Base-by-base conservation (phyloP, 2,797 vertebrate genomes). In the Sebastes miniatus region DNA sequence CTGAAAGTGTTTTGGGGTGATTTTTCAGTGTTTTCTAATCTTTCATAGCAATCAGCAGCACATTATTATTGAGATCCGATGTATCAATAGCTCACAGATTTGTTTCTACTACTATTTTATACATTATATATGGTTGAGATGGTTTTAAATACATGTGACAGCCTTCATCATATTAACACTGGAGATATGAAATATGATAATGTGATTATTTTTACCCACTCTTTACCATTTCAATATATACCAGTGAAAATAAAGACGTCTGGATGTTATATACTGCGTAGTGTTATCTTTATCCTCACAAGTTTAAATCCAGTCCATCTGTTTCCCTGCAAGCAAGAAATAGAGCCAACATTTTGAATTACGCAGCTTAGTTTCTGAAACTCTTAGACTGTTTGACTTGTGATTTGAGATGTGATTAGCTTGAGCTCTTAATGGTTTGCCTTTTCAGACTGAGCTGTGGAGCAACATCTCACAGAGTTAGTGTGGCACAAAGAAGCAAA, bases 11-110 rank as follows among this genome's bases (percentile, higher is more conserved):
- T 81, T 77, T 47, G 16, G 24, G 10, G 13, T 36, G 32, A 61
- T 77, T 79, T 79, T 85, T 62, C 34, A 27, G 61, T 52, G 20
- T 74, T 82, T 86, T 69, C 2, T 80, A 62, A 77, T 62, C 65
- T 68, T 13, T 6, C 16, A 11, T 18, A 32, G 43, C 4, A 20
- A 43, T 77, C 8, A 47, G n/a, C 69, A 65, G 8, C 11, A 52
- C 16, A 58, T 71, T n/a, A 47, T 74, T 27, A 54, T 57, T 16
- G 10, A 73, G 34, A 58, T 65, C 31, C 56, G 8, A 54, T 61
- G 18, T 36, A 62, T 31, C 10, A 54, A 12, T 50, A 67, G 67
- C 3, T 81, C 7, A 52, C 6, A 8, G 11, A 56, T 74, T 79
- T 66, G 8, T 76, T 81, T 86, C 52, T 58, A n/a, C 25, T 24